Conservation (phyloP, 1,140 invertebrate species). For the Drosophila paulistorum region DNA sequence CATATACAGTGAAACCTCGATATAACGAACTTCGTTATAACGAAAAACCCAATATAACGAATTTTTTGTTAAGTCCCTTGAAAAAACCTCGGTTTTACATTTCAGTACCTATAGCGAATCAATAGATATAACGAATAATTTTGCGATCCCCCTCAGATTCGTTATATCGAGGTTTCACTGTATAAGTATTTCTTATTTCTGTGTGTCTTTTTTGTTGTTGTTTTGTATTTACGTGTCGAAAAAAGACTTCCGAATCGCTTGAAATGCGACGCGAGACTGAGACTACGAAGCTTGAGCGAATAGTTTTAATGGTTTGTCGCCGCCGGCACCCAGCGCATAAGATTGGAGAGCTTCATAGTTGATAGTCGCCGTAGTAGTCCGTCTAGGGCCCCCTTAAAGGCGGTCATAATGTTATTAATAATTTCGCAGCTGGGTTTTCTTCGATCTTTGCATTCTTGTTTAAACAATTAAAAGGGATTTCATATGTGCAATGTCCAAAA, state of each 20-base stretch:
- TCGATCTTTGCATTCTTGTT: neutral
- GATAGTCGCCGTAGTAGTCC: neutral
- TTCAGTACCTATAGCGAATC: too few species aligned
- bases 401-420: neutral
- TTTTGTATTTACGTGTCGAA: conserved; percentile 30
- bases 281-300: conserved; percentile 61
- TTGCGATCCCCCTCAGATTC: too few species aligned
- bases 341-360: conserved; percentile 18
- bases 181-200: conserved; percentile 23
- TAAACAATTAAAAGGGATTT: neutral
- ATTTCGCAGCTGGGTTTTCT: neutral
- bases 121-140: too few species aligned
- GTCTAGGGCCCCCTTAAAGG: neutral
- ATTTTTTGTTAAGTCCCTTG: too few species aligned
- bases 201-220: neutral
- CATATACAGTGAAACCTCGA: too few species aligned
- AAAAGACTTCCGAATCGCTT: conserved; percentile 79
- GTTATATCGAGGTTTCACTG: too few species aligned
- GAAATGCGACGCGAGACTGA: conserved; percentile 78
- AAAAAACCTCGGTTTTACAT: too few species aligned
- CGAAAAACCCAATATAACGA: too few species aligned
- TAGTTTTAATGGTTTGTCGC: conserved; percentile 50
- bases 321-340: conserved; percentile 24
- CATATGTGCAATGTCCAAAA: neutral
- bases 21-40: too few species aligned